Percentiles rank a stretch among this genome's conserved stretches.
Conservation (phyloP, 2,113 vertebrate genomes). For the Drymodes brunneopygia region DNA sequence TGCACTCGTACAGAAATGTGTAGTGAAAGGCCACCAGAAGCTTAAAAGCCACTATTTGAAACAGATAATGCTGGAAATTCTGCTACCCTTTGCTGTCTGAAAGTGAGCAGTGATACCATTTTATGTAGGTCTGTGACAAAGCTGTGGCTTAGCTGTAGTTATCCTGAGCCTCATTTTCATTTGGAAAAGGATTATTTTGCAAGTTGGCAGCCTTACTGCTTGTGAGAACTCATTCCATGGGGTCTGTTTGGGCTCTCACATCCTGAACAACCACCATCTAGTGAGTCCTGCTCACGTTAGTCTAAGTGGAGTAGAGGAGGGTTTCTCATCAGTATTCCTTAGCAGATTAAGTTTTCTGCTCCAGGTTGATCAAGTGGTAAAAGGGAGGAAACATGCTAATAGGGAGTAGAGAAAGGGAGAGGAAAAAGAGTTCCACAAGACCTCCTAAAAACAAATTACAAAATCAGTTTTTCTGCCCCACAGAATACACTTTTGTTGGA, state of each 20-base stretch:
- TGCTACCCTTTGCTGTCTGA: not conserved
- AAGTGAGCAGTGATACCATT: not conserved
- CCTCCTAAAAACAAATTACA: not conserved
- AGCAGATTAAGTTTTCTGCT: not conserved
- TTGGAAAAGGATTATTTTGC: not conserved
- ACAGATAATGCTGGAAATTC: not conserved
- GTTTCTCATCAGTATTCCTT: not conserved
- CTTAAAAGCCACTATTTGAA: not conserved
- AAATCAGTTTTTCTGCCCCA: not conserved
- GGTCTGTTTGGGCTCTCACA: not conserved
- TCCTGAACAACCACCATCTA: not conserved
- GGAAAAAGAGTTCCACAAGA: not conserved
- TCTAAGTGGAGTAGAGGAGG: not conserved
- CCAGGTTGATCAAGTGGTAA: not conserved
- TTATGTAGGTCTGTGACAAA: not conserved
- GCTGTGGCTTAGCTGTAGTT: not conserved
- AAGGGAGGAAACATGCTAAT: not conserved
- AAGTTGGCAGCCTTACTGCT: not conserved
- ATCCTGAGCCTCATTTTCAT: not conserved
- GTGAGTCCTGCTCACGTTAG: not conserved
- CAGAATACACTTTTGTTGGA: not conserved
- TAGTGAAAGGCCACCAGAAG: not conserved
- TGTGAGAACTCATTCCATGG: not conserved
- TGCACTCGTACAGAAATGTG: fast-evolving
- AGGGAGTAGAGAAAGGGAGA: not conserved